Percentiles rank a stretch among this genome's conserved stretches.
phyloP scores from a whole-genome alignment of 1,140 invertebrate genomes.

The Drosophila subobscura region DNA sequence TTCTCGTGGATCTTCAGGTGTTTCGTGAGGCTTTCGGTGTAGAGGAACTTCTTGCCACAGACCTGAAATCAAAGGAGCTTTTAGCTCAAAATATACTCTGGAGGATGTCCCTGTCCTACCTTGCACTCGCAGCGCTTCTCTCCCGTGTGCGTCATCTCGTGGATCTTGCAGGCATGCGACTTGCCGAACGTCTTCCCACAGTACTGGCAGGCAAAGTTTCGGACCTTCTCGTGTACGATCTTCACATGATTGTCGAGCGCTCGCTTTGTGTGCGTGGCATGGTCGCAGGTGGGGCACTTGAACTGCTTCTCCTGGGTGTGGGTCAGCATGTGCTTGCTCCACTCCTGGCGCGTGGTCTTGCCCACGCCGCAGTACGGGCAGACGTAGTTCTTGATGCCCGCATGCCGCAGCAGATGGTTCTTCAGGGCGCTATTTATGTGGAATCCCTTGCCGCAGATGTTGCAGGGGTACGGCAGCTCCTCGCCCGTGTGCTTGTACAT shows the following conservation, averaged over 20 bases:
- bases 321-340: conserved; percentile 76
- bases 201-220: conserved; percentile 76
- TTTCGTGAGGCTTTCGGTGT: conserved; percentile 72
- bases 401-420: conserved; percentile 76
- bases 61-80: conserved; percentile 14
- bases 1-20: conserved; percentile 80
- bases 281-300: conserved; percentile 69
- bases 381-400: conserved; percentile 80
- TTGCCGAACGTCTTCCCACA: conserved; percentile 81
- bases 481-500: conserved; percentile 85
- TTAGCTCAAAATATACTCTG: neutral
- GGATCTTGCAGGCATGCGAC: conserved; percentile 78
- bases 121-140: conserved; percentile 83
- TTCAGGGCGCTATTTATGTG: conserved; percentile 74
- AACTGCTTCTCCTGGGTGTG: conserved; percentile 81
- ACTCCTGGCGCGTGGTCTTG: conserved; percentile 77
- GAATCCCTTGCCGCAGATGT: conserved; percentile 84
- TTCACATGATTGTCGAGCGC: conserved; percentile 73
- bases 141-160: conserved; percentile 84
- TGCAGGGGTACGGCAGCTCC: conserved; percentile 85
- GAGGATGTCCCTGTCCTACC: conserved; percentile 13
- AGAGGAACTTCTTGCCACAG: conserved; percentile 69
- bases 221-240: conserved; percentile 78
- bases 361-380: conserved; percentile 81
- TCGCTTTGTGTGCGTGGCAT: conserved; percentile 75